Evolutionary conservation across 1,140 invertebrate genomes (phyloP), one percentile per base, ranked within the genome.

Genomic region (Drosophila pseudoobscura): DNA sequence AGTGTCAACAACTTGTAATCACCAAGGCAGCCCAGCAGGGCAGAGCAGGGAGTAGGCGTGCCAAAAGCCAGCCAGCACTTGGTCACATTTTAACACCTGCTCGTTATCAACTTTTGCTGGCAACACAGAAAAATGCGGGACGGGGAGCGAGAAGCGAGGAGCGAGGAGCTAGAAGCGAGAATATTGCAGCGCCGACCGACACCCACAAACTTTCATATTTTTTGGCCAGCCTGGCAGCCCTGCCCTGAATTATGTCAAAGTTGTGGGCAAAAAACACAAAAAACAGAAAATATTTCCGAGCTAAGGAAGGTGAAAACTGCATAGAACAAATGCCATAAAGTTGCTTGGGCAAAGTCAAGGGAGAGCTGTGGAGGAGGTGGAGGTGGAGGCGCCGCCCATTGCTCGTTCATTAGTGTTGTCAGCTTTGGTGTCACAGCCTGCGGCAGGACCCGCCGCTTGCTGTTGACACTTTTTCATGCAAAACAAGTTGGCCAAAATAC

Each of bases 11-110:
- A 88, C 83, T 88, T 88, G 83, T 83, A 88, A 88, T 87, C 83
- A 88, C 83, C 82, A 52, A 63, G 59, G 62, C 31, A 45, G 61
- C 41, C 26, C 49, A 61, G 46, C 24, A 13, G 2, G 39, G 22
- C 8, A 15, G 20, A 24, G 11, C 4, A 24, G 31, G 6, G 31
- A 26, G 49, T 59, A 54, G 71, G 75, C 70, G 70, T 65, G 64
- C 57, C 65, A 62, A 46, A 49, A 50, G 56, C 68, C 82, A 71
- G 78, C 61, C 82, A 77, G 60, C 83, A 72, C 75, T 83, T 76
- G 83, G 78, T 88, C 84, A 88, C 83, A 88, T 88, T 88, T 88
- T 88, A 88, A 88, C 83, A 88, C 83, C 83, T 88, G 83, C 83
- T 88, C 83, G 83, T 88, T 88, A 88, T 88, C 75, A 88, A 88